These are phyloP conservation scores for Lithophane ornitopus DNA, from an alignment of 2,888 invertebrate species.

Conservation along the genomic window DNA sequence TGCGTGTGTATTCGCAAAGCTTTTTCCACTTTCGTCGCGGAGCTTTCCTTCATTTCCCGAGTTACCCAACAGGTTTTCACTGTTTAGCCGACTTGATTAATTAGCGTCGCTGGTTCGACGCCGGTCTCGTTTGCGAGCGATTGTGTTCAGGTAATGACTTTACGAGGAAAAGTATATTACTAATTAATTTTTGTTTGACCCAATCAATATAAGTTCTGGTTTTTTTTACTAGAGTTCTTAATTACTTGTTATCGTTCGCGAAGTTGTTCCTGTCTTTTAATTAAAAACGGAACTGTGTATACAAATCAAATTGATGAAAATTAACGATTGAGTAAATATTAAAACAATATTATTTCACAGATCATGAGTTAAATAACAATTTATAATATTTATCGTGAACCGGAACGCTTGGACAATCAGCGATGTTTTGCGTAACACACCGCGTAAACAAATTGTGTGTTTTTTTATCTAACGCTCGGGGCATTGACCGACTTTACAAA, in stretches of 20 bases:
- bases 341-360: conserved; percentile 56
- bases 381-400: conserved; percentile 70
- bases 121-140: conserved; percentile 61
- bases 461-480: conserved; percentile 89
- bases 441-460: conserved; percentile 87
- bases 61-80: conserved; percentile 86
- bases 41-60: conserved; percentile 89
- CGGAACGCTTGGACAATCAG: conserved; percentile 77
- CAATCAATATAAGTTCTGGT: conserved; percentile 29
- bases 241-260: conserved; percentile 16
- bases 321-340: conserved; percentile 7
- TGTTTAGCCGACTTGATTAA: conserved; percentile 72
- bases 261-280: conserved; percentile 15
- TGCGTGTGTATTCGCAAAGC: conserved; percentile 75
- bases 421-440: conserved; percentile 85
- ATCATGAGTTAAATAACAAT: conserved; percentile 63
- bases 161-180: conserved; percentile 64
- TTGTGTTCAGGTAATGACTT: conserved; percentile 69
- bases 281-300: conserved; percentile 9
- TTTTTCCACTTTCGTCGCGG: conserved; percentile 88
- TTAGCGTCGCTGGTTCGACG: conserved; percentile 63
- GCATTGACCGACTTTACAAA: conserved; percentile 90
- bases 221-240: conserved; percentile 35
- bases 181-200: conserved; percentile 52
- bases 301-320: conserved; percentile 5